Base-by-base conservation (phyloP, 64 coral and sea anemone species). In the Acropora tenuis region DNA sequence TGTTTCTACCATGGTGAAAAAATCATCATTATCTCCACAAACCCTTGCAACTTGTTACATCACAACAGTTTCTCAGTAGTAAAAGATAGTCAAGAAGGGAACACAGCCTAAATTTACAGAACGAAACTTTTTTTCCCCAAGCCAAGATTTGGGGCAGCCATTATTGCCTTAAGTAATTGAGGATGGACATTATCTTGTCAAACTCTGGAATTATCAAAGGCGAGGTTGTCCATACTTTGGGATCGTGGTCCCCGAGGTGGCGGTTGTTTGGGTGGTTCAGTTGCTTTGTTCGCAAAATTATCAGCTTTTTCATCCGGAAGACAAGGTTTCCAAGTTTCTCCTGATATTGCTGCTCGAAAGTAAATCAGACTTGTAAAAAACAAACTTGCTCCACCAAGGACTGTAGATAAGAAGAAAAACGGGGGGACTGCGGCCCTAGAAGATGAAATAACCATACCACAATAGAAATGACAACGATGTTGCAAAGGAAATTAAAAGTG, bases 311-410 rank as follows among this genome's bases (percentile, higher is more conserved):
- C 40, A 1, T 87, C 84, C 15, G 72, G 68, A 5, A 87, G 20
- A 55, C 94, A 96, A 42, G 97, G 97, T 76, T 98, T 95, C 97
- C 97, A 98, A 50, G 88, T 95, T 50, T 98, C 97, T 12, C 97
- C 97, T 59, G 97, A 90, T 48, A 98, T 75, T 48, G 94, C 97
- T 43, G 97, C 97, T 88, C 94, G 88, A n/a, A 98, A 88, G 79
- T 98, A 98, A 80, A 98, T 98, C 47, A 98, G 81, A 80, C 97
- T 98, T 84, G 97, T 95, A 49, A 98, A 93, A 45, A 95, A 86
- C 78, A 98, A 78, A 13, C 90, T 95, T 72, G 89, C 92, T 13
- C 87, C 97, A n/a, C 97, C 97, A 79, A 98, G 91, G 8, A 98
- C 87, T 30, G 97, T 98, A 41, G 97, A 92, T 6, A 98, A 82